Percentiles rank a stretch among this genome's conserved stretches.
Evolutionary conservation across 2,797 vertebrate genomes (phyloP).

Genomic region (Siniperca obscura): DNA sequence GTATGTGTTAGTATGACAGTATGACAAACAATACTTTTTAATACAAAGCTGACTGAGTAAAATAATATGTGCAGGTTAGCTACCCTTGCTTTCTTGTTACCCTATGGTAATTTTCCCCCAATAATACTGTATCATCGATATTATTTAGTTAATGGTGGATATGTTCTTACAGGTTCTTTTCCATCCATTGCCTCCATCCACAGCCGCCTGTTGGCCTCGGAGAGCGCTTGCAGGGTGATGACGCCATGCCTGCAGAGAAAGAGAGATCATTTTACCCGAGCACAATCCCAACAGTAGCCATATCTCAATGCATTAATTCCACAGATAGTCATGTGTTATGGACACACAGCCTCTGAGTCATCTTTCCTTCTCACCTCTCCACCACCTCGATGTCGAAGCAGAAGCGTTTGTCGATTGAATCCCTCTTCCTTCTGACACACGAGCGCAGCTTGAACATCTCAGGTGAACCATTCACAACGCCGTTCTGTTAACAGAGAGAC

Average conservation of each 20-base stretch:
- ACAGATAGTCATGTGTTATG: background rate
- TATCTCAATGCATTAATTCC: conserved; percentile 2
- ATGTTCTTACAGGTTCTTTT: conserved; percentile 92
- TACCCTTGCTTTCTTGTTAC: background rate
- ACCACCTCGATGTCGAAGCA: conserved; percentile 98
- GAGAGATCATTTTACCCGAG: conserved; percentile 2
- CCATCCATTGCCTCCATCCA: conserved; percentile 99
- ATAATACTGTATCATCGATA: background rate
- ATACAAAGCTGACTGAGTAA: background rate
- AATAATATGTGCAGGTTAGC: background rate
- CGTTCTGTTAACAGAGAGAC: conserved; percentile 87
- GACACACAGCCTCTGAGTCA: background rate
- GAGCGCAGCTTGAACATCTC: conserved; percentile 96
- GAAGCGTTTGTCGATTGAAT: conserved; percentile 99
- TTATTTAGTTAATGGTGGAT: background rate
- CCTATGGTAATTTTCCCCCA: background rate
- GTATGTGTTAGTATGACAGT: background rate
- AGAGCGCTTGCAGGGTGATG: conserved; percentile 95
- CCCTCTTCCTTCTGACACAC: conserved; percentile 95
- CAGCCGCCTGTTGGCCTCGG: conserved; percentile 94
- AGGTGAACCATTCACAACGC: conserved; percentile 88
- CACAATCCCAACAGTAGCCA: background rate
- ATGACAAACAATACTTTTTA: background rate
- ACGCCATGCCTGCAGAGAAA: conserved; percentile 90
- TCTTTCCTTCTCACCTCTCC: conserved; percentile 89